Evolutionary conservation across 2,888 invertebrate species (phyloP).

Genomic region (Chorisops tibialis): DNA sequence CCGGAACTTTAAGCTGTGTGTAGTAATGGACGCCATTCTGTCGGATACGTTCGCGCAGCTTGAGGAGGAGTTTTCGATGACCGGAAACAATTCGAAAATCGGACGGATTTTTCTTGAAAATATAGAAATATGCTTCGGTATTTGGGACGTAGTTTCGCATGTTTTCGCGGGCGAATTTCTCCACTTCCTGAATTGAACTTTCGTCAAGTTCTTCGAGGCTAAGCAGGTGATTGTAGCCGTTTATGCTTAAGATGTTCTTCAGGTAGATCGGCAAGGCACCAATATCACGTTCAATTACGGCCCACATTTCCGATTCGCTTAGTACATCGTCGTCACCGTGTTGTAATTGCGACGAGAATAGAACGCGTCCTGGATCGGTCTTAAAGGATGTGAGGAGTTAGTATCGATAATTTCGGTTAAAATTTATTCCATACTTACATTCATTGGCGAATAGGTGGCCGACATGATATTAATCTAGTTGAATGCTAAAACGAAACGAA

Average conservation of each 20-base stretch:
- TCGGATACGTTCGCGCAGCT: constrained; percentile 21
- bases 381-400: no score
- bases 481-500: background rate
- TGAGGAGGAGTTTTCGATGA: constrained; percentile 16
- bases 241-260: constrained; percentile 24
- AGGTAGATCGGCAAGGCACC: constrained; percentile 19
- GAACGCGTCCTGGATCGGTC: no score
- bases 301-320: constrained; percentile 22
- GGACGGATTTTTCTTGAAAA: constrained; percentile 20
- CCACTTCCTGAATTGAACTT: constrained; percentile 13
- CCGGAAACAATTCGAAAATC: constrained; percentile 23
- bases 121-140: constrained; percentile 21
- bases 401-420: no score
- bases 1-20: constrained; percentile 17
- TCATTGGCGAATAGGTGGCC: constrained; percentile 13
- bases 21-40: constrained; percentile 23
- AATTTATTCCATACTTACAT: no score
- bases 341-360: no score
- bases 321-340: constrained; percentile 7
- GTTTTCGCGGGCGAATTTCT: constrained; percentile 19
- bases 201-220: constrained; percentile 25
- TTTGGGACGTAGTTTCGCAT: constrained; percentile 18
- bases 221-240: constrained; percentile 22
- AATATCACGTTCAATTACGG: constrained; percentile 23
- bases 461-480: background rate